These are phyloP conservation scores for Aphidius ervi DNA, from an alignment of 1,140 invertebrate genomes.

Conservation along the genomic window DNA sequence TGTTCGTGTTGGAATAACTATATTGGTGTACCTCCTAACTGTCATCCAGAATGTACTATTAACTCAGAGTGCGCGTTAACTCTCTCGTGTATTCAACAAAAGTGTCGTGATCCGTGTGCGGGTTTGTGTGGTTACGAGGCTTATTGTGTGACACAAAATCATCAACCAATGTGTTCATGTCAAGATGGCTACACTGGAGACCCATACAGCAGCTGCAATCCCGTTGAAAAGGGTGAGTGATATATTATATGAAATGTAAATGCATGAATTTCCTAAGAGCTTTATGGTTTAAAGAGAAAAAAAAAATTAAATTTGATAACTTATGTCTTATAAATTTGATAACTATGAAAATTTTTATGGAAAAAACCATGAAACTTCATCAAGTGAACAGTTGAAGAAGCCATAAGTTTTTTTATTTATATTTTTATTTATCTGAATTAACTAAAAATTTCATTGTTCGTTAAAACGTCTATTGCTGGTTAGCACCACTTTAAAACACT, in stretches of 20 bases:
- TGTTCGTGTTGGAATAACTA: constrained; percentile 57
- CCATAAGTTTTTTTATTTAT: no score
- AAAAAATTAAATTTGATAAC: no score
- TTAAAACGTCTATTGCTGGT: no score
- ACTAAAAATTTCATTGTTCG: no score
- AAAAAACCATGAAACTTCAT: no score
- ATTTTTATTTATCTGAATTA: no score
- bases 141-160: constrained; percentile 54
- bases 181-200: constrained; percentile 56
- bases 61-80: constrained; percentile 57
- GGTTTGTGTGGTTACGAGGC: constrained; percentile 57
- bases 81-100: constrained; percentile 53
- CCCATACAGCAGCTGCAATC: constrained; percentile 56
- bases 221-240: constrained; percentile 47
- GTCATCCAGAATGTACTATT: constrained; percentile 58
- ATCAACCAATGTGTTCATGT: constrained; percentile 56
- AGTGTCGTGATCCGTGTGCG: constrained; percentile 53
- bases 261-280: no score
- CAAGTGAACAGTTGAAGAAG: no score
- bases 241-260: background rate
- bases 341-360: no score
- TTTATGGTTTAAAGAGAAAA: no score
- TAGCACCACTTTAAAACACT: no score
- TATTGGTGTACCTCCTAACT: constrained; percentile 57
- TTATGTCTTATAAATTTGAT: no score